Base-by-base conservation (phyloP, 2,888 invertebrate genomes). In the Drosophila tanythrix region DNA sequence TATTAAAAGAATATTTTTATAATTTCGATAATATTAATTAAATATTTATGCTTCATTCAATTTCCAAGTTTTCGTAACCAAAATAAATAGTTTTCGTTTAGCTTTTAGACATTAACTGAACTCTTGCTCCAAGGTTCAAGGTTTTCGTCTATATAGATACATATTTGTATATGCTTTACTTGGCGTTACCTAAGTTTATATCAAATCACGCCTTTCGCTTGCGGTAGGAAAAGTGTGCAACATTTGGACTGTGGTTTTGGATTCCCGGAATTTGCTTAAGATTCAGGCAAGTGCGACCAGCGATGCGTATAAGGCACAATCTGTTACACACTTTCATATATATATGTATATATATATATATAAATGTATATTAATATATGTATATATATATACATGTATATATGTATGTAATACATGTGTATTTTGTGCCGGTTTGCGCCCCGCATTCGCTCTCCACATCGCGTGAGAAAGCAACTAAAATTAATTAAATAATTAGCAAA, bases 401-500 rank as follows among this genome's bases (percentile, higher is more conserved):
- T 29, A 29, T 29, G 8, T 15, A 15, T n/a, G 7, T 21, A 21
- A 52, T 43, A 29, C 25, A 31, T 18, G 25, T n/a, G 11, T 52
- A 27, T 51, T 35, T 59, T 75, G 68, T 60, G 74, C 68, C 77
- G 79, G 77, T 36, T 59, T 60, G 55, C 25, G 50, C 33, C 15
- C 56, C 33, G 46, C 48, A 64, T 76, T 52, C 58, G 40, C 31
- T 53, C 69, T 69, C 51, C 40, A 51, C 58, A 66, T 80, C 76
- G 75, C 80, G 88, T 83, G 83, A 61, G 58, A 52, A 70, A 50
- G 46, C 43, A 50, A 55, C 51, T 64, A 69, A 79, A 85, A 79
- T 81, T 83, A 88, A 85, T 85, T 81, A 76, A 88, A 81, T 81
- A 76, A 79, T 83, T 88, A 81, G 67, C 64, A 61, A 61, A n/a